Percentiles rank a stretch among this genome's conserved stretches.
Evolutionary conservation across 2,113 vertebrate species (phyloP).

Genomic region (Anolis carolinensis): DNA sequence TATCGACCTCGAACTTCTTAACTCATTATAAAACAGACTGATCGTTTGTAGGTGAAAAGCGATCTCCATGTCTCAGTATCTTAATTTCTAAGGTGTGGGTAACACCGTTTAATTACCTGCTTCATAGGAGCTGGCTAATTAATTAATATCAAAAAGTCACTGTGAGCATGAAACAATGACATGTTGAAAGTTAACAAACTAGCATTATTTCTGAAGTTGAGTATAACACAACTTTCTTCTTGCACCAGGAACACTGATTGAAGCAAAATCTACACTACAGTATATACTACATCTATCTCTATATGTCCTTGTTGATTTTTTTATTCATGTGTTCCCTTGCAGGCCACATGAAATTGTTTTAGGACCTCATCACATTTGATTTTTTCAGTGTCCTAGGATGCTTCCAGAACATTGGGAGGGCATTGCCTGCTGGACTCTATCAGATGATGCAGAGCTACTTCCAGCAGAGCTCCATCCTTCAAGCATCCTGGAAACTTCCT

Average conservation of each 20-base stretch:
- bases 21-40: conserved; percentile 6
- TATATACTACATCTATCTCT: background rate
- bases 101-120: background rate
- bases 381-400: too few relatives aligned
- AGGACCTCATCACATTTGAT: too few relatives aligned
- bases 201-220: conserved; percentile 12
- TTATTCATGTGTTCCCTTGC: too few relatives aligned
- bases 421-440: too few relatives aligned
- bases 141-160: background rate
- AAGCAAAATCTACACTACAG: background rate
- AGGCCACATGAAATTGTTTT: too few relatives aligned
- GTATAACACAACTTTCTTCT: background rate
- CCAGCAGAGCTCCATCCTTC: too few relatives aligned
- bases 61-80: background rate
- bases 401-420: too few relatives aligned
- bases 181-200: background rate
- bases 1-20: background rate
- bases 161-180: background rate
- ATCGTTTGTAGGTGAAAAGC: background rate
- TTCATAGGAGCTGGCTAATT: background rate
- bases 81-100: conserved; percentile 13
- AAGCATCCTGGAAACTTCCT: too few relatives aligned
- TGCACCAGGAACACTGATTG: background rate
- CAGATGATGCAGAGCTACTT: too few relatives aligned
- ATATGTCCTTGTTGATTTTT: too few relatives aligned